Base-by-base conservation (phyloP, 2,113 vertebrate species). In the Limanda limanda region DNA sequence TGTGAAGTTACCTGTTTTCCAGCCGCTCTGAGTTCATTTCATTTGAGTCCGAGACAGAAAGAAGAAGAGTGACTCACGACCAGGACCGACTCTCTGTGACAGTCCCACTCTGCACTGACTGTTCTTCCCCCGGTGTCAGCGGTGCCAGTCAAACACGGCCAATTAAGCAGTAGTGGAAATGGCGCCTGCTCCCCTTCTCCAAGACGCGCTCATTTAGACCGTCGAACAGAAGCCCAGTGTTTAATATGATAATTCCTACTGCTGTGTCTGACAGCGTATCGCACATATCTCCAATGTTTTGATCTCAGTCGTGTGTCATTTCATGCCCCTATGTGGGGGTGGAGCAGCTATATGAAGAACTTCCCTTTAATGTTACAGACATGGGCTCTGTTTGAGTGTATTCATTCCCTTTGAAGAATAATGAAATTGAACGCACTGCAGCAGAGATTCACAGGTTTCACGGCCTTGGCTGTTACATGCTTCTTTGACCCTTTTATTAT, bases 141-240 rank as follows among this genome's bases (percentile, higher is more conserved):
- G 13, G 21, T 71, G 61, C 56, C 69, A 73, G 71, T 88, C 78
- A 85, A 71, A 79, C 75, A 35, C 57, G 76, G 76, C 75, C 71
- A 86, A 84, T 89, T 87, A 84, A 74, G 65, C 74, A 59, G 67
- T 31, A 61, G 35, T 81, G 56, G 61, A 84, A 84, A 79, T 72
- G 23, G 40, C 76, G 83, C 55, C 47, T 78, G 75, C n/a, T 76
- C 82, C 37, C 65, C 31, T 48, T 51, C 64, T n/a, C 45, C 57
- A 10, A 75, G 48, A 51, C 55, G 4, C 45, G 65, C 31, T 80
- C 51, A 57, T 81, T 86, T 55, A 60, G 56, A 70, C 69, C 64
- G 4, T 64, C 75, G 55, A 69, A 74, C 74, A 23, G 54, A 63
- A 65, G 40, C 51, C 67, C 58, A 1, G 35, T 80, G 63, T 79